Evolutionary conservation across 2,797 vertebrate species (phyloP), one percentile per base, ranked within the genome.

Genomic region (Mormyrops attenuatus): DNA sequence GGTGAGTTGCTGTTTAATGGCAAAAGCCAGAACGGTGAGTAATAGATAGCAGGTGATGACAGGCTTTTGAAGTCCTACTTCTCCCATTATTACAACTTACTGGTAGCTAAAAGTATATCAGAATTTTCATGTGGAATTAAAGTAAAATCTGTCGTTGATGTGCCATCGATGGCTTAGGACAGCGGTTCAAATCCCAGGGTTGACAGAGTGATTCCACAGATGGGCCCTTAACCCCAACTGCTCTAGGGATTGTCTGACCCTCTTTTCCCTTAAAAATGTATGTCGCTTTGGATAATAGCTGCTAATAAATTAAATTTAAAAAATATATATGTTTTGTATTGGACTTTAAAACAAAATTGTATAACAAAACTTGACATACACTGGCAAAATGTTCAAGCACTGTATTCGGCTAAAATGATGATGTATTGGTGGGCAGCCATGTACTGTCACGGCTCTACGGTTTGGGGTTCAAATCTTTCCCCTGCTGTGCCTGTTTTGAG

Each of bases 81-180:
- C 38, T n/a, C 34, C 38, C n/a, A 50, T 50, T 85, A 11, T 26
- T 34, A 34, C 30, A 69, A 9, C 47, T 60, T 63, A 85, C 57
- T 89, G 44, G 49, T 9, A 50, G n/a, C 30, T 53, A 47, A 52
- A 73, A 41, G 20, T 47, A 7, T 9, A n/a, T 86, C 50, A 38
- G 38, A 30, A 26, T 93, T 60, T 89, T 92, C 88, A 95, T 95
- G 94, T 95, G 95, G 95, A 96, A 95, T 96, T 95, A 95, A 92
- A 89, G 86, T 88, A 90, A 66, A 15, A 26, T 15, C 17, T 49
- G 0, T 22, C 22, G 30, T 85, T 38, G 8, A 20, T 17, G 17
- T 87, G n/a, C n/a, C 57, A 20, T 22, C 55, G 15, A 73, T 38
- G 30, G 34, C 4, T 38, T 38, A 5, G 66, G 66, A 69, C 66